These are phyloP conservation scores for Laticauda laticaudata DNA, from an alignment of 2,113 vertebrate species.

Conservation along the genomic window DNA sequence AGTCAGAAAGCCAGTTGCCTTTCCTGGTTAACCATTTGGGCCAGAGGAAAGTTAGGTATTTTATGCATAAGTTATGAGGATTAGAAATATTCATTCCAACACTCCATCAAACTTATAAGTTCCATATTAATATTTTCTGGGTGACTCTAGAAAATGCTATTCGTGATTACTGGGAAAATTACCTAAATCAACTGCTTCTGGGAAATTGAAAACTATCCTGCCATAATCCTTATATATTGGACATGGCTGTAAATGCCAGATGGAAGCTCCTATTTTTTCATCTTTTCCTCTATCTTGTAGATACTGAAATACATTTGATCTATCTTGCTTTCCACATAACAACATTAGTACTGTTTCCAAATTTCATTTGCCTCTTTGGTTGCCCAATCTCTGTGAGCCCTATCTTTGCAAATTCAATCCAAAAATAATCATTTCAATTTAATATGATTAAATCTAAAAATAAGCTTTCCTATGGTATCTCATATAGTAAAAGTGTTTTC, in stretches of 20 bases:
- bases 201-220: neutral
- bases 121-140: neutral
- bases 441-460: constrained; percentile 50
- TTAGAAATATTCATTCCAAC: neutral
- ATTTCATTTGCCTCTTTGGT: neutral
- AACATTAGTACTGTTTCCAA: constrained; percentile 16
- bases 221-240: neutral
- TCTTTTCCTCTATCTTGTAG: constrained; percentile 23
- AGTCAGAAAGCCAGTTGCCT: neutral
- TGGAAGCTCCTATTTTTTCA: neutral
- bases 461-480: neutral
- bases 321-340: constrained; percentile 11
- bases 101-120: neutral
- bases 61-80: neutral
- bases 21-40: neutral
- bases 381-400: neutral
- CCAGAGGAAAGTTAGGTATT: neutral
- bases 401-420: constrained; percentile 27
- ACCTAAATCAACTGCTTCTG: neutral
- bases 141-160: neutral
- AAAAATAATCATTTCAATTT: constrained; percentile 31
- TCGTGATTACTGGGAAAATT: neutral
- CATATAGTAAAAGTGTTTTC: constrained; percentile 17
- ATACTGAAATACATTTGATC: constrained; percentile 16
- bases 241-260: neutral